A percentile compares a stretch with the other conserved stretches of the same genome.
phyloP scores from a whole-genome alignment of 2,888 invertebrate species.

The Acanthoscelides obtectus region DNA sequence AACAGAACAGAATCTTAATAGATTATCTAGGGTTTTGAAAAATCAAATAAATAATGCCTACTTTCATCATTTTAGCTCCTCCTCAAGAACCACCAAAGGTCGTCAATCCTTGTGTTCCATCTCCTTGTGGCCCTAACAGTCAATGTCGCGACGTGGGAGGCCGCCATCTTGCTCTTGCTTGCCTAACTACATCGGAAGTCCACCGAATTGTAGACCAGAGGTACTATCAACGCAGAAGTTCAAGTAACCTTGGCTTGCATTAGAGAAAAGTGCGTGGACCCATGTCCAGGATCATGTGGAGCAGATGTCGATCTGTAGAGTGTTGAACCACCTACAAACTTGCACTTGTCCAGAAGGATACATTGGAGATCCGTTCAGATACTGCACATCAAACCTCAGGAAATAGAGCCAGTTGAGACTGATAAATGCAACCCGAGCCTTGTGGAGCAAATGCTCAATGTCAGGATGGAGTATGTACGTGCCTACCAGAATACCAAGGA shows the following conservation, averaged over 20 bases:
- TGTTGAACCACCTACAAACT: conserved; percentile 70
- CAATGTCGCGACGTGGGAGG: conserved; percentile 55
- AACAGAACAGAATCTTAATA: neutral
- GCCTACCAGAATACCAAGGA: conserved; percentile 63
- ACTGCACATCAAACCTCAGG: conserved; percentile 40
- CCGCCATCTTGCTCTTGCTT: conserved; percentile 62
- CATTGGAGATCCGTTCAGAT: conserved; percentile 56
- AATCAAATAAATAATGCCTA: too few species aligned
- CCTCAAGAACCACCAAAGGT: conserved; percentile 34
- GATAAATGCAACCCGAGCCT: conserved; percentile 60
- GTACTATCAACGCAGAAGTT: conserved; percentile 70
- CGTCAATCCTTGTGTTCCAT: conserved; percentile 68
- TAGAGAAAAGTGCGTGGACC: conserved; percentile 70
- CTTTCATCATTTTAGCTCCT: conserved; percentile 30
- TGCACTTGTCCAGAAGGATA: conserved; percentile 60
- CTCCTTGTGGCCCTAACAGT: conserved; percentile 70
- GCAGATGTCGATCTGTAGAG: conserved; percentile 66
- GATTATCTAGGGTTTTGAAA: conserved; percentile 3
- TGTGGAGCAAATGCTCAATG: conserved; percentile 62
- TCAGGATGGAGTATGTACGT: conserved; percentile 64
- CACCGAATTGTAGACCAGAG: conserved; percentile 63
- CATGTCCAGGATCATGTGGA: conserved; percentile 76
- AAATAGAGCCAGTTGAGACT: conserved; percentile 17
- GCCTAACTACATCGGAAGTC: conserved; percentile 61
- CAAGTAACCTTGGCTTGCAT: conserved; percentile 69